Evolutionary conservation across 2,113 vertebrate species (phyloP).

Genomic region (Paramisgurnus dabryanus): DNA sequence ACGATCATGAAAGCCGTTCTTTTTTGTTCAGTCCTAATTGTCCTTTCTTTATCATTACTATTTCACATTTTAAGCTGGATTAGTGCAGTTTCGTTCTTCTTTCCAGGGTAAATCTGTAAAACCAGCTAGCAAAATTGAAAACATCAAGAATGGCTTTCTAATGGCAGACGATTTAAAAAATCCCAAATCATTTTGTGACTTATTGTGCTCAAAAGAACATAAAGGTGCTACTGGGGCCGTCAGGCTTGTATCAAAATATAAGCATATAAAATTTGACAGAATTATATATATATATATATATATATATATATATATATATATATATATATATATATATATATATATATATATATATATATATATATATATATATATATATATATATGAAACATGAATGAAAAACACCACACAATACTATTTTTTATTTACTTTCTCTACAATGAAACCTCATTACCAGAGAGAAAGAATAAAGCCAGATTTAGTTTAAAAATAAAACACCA

Average conservation of each 20-base stretch:
- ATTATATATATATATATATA: too few species aligned
- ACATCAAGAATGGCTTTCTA: background rate
- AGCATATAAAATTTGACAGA: too few species aligned
- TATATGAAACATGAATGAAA: too few species aligned
- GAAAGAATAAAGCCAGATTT: background rate
- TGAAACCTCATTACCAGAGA: background rate
- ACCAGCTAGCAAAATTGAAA: background rate
- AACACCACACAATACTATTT: too few species aligned
- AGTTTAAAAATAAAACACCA: constrained; percentile 16
- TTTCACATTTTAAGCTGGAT: background rate
- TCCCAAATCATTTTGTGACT: background rate
- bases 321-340: too few species aligned
- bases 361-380: too few species aligned
- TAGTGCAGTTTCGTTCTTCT: background rate
- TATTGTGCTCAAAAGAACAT: background rate
- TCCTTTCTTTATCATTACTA: background rate
- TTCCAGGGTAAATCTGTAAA: background rate
- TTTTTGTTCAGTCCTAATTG: background rate
- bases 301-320: too few species aligned
- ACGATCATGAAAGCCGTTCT: background rate
- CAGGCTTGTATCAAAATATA: too few species aligned
- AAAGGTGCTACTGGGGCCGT: too few species aligned
- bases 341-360: too few species aligned
- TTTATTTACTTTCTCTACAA: too few species aligned
- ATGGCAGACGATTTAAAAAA: background rate